Evolutionary conservation across 1,140 invertebrate species (phyloP).

Genomic region (Whitmania pigra): DNA sequence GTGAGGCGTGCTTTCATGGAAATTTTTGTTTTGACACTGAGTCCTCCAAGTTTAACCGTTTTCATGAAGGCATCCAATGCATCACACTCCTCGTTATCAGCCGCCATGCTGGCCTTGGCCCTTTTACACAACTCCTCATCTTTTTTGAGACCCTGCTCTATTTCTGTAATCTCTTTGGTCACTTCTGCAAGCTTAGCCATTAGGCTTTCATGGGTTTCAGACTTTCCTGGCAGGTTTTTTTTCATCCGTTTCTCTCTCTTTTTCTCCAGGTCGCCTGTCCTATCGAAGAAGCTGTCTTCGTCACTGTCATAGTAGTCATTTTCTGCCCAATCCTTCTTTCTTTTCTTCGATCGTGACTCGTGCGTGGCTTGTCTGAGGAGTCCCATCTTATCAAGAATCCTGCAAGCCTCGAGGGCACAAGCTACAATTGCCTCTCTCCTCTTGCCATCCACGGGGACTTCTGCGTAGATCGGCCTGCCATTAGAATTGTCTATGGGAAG

Average conservation of each 20-base stretch:
- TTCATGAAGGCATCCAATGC: conserved; percentile 43
- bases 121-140: conserved; percentile 34
- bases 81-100: conserved; percentile 35
- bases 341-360: conserved; percentile 38
- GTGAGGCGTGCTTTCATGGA: conserved; percentile 49
- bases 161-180: conserved; percentile 47
- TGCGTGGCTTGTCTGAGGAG: conserved; percentile 63
- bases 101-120: background rate
- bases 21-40: conserved; percentile 41
- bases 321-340: conserved; percentile 51
- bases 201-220: conserved; percentile 41
- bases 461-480: conserved; percentile 62
- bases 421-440: conserved; percentile 87
- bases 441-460: conserved; percentile 72
- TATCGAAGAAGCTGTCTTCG: conserved; percentile 86
- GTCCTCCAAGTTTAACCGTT: conserved; percentile 38
- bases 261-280: conserved; percentile 79
- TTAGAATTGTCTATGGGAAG: conserved; percentile 65
- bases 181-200: conserved; percentile 55
- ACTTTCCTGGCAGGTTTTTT: background rate
- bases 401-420: conserved; percentile 84
- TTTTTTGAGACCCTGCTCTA: conserved; percentile 50
- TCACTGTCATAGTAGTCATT: conserved; percentile 92
- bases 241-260: conserved; percentile 67
- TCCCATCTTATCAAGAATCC: conserved; percentile 71